Evolutionary conservation across 2,888 invertebrate genomes (phyloP), one percentile per base, ranked within the genome.

Genomic region (Phania funesta): DNA sequence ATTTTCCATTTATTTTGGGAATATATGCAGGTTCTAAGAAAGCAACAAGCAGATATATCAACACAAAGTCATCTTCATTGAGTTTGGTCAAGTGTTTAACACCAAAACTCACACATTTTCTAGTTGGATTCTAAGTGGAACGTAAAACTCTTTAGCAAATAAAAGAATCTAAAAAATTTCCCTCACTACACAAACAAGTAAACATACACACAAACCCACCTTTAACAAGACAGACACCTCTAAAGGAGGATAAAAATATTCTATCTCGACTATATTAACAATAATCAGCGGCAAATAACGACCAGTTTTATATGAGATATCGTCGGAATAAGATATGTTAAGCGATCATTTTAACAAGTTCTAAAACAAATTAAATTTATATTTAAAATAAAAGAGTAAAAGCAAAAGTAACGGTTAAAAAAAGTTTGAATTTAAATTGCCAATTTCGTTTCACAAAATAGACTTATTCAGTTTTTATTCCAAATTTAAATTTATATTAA

Each of bases 221-320:
- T 60, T 65, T 22, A 46, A 8, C n/a, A 68, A 41, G 9, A 38
- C 32, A 41, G 38, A 60, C 20, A 46, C 58, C 56, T 26, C 41
- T 26, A 52, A 54, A 64, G 13, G 29, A 52, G 38, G 46, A 56
- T 67, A 56, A 73, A 67, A 38, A 20, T 56, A 44, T 60, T 52
- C 38, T 35, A 64, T 44, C 52, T 58, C 13, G 68, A 52, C 76
- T 84, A 86, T 85, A 86, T 85, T 70, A 85, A 75, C 60, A 65
- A 64, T 74, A 73, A 44, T 82, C 70, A 60, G 24, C 38, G 78
- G 67, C 71, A 68, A 73, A 83, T 62, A 48, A 75, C 52, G 13
- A 58, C 56, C 85, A 86, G 86, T 86, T 86, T 86, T 84, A 85
- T 85, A 86, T 86, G 85, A 86, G 84, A 85, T 86, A 85, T 86